These are phyloP conservation scores for Nothobranchius furzeri DNA, from an alignment of 2,113 vertebrate species.

Conservation along the genomic window DNA sequence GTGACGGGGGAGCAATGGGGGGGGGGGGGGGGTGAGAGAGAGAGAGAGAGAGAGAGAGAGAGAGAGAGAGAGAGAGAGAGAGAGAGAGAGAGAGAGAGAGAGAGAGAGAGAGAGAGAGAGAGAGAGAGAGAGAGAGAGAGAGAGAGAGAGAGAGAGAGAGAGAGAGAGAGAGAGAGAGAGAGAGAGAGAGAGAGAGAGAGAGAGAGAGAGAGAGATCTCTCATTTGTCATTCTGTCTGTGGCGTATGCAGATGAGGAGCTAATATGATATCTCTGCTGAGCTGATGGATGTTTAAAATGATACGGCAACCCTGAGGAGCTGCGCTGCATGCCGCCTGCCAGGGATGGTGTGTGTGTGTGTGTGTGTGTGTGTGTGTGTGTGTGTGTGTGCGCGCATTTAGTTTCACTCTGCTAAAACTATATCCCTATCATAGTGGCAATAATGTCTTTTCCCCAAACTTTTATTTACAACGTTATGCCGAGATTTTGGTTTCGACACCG, in stretches of 20 bases:
- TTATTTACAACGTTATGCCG: background rate
- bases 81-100: too few relatives aligned
- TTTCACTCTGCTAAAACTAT: slow-evolving; percentile 21
- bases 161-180: background rate
- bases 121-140: background rate
- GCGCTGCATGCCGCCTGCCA: slow-evolving; percentile 53
- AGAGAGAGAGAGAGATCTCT: slow-evolving; percentile 5
- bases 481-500: too few relatives aligned
- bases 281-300: slow-evolving; percentile 76
- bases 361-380: slow-evolving; percentile 18
- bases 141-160: background rate
- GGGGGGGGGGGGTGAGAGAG: background rate
- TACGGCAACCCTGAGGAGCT: slow-evolving; percentile 65
- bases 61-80: background rate
- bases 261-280: slow-evolving; percentile 76
- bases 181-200: background rate
- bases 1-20: slow-evolving; percentile 48
- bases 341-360: slow-evolving; percentile 34
- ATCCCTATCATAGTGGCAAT: slow-evolving; percentile 8
- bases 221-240: slow-evolving; percentile 76
- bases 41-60: background rate
- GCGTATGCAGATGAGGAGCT: slow-evolving; percentile 76
- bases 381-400: slow-evolving; percentile 13
- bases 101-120: too few relatives aligned
- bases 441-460: background rate